Base-by-base conservation (phyloP, 2,888 invertebrate species). In the Campopleginae sp. region DNA sequence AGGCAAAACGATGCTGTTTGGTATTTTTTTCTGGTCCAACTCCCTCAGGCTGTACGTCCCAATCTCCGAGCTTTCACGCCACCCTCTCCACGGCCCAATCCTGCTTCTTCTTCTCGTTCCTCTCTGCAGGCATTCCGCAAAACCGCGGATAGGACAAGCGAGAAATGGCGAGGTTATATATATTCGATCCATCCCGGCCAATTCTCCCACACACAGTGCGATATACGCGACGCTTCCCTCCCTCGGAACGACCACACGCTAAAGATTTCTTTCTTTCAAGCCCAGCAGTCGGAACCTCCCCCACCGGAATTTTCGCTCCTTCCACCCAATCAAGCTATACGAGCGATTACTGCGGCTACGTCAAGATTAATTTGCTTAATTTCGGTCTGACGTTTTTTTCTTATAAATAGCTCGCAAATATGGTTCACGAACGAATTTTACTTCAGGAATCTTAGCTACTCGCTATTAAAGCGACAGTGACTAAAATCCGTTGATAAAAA, bases 351-450 rank as follows among this genome's bases (percentile, higher is more conserved):
- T 90, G 90, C 89, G 89, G 87, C 82, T 76, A 54, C 84, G 80
- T 85, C 85, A 77, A 89, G 90, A 91, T 91, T 89, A 90, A 91
- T 90, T 90, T 87, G 86, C 87, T 89, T 89, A 89, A 90, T 89
- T 89, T 87, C 87, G 87, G 82, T 85, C 77, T 23, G 76, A 84
- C 86, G 88, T 17, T 51, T 27, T 58, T 85, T 84, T n/a, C n/a
- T 86, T 14, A 17, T 38, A n/a, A 19, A 44, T 61, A 78, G 4
- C n/a, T 10, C 27, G n/a, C n/a, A 10, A n/a, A 46, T 48, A 48
- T 7, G n/a, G 14, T 31, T 33, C 33, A 19, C n/a, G 3, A 17
- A 78, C 19, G 44, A 27, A 7, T 38, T 38, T 38, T 38, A n/a
- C 10, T 38, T 38, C 6, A 33, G 6, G 33, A 33, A 38, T 38